Evolutionary conservation across 2,113 vertebrate species (phyloP), one percentile per base, ranked within the genome.

Genomic region (Poecilia latipinna): DNA sequence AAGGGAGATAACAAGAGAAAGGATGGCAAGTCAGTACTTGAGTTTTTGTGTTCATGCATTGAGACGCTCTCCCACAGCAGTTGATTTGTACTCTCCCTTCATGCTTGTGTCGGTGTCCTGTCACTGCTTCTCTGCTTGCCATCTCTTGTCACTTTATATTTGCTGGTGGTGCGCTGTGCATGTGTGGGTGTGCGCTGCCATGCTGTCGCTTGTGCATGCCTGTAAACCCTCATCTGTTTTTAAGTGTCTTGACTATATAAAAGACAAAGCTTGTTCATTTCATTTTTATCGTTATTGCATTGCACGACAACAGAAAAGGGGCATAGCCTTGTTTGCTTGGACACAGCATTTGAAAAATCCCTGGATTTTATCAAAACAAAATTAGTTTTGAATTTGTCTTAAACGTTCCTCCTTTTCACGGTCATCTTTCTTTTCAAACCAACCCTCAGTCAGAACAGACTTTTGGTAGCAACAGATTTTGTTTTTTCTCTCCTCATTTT

Each of bases 141-240:
- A 42, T 77, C 68, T 81, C 86, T 80, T 90, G 87, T 86, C 90
- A 86, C 78, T 88, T 88, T 76, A 68, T 37, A 78, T 90, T 89
- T 88, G 76, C 80, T 63, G 80, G 32, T 79, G 78, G 81, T 72
- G 67, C 78, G 70, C 78, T 60, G 57, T 71, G 68, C 51, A 73
- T 61, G 65, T 69, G 65, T 70, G 65, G 65, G 75, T 61, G 68
- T 69, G 65, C 66, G 65, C 68, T 13, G 22, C 62, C 51, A 4
- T 61, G 72, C 61, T 31, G 74, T 15, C 63, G 71, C 62, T 24
- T 70, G 51, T 78, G 22, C 33, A 24, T 71, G 60, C 76, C 24
- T 64, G 54, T 70, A 71, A 74, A 70, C 76, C 65, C 31, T 70
- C 65, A 62, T 80, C 72, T 76, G 77, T 77, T 22, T 72, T 42